Evolutionary conservation across 35 echinoderm and acorn worm species (phyloP).

Genomic region (Acanthaster planci): DNA sequence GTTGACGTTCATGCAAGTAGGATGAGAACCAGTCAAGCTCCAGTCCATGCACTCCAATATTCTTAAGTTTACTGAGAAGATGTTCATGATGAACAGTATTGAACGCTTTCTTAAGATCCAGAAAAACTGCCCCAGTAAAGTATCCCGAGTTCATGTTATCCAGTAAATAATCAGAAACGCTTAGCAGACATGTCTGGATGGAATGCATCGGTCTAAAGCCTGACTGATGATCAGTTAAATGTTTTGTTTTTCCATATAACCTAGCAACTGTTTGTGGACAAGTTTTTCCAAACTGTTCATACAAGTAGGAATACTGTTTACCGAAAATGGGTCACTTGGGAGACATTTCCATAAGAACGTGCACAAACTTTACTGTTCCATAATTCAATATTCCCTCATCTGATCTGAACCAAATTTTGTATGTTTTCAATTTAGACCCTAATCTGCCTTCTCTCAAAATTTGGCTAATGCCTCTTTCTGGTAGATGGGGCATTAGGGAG

Average conservation of each 20-base stretch:
- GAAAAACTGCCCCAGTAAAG: conserved; percentile 25
- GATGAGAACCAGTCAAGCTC: conserved; percentile 44
- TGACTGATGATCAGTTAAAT: conserved; percentile 36
- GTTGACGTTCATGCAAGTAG: conserved; percentile 8
- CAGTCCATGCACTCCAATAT: conserved; percentile 31
- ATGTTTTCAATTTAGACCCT: no score
- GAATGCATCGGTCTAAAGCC: conserved; percentile 41
- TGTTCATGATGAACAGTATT: conserved; percentile 16
- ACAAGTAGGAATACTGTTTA: no score
- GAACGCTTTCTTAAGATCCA: conserved; percentile 40
- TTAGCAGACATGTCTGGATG: conserved; percentile 35
- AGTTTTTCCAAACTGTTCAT: conserved; percentile 34
- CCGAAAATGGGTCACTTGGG: no score
- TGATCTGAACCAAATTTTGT: no score
- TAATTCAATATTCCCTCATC: no score
- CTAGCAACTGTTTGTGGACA: conserved; percentile 20
- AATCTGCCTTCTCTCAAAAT: no score
- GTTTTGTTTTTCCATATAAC: neutral
- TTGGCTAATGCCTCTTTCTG: no score
- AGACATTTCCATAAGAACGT: no score
- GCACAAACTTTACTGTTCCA: no score
- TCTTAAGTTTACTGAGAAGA: conserved; percentile 29
- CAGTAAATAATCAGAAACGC: conserved; percentile 26
- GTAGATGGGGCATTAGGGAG: no score
- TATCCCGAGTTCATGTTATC: conserved; percentile 22